Conservation (phyloP, 1,140 invertebrate genomes). For the Drosophila sturtevanti region DNA sequence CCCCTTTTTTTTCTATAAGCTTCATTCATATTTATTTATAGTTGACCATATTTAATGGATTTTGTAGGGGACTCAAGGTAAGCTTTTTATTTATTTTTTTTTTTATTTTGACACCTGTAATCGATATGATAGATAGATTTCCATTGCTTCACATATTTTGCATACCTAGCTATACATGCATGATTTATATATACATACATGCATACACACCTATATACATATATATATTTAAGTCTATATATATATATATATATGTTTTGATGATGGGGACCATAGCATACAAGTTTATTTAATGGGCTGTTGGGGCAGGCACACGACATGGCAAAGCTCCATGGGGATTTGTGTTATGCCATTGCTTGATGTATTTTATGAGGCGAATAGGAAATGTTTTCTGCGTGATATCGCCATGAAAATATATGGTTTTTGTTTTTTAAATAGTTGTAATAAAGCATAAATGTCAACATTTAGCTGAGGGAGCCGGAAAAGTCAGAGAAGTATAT, state of each 20-base stretch:
- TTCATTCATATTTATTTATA: conserved; percentile 79
- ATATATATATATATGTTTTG: conserved; percentile 27
- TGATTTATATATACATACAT: conserved; percentile 26
- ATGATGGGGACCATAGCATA: neutral
- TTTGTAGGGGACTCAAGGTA: conserved; percentile 4
- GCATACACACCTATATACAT: neutral
- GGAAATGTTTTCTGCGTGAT: conserved; percentile 35
- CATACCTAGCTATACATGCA: conserved; percentile 20
- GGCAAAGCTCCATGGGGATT: conserved; percentile 51
- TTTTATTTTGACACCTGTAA: conserved; percentile 59
- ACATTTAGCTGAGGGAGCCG: neutral
- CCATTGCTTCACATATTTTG: conserved; percentile 33
- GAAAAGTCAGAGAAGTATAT: too few relatives aligned
- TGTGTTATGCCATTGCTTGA: conserved; percentile 46
- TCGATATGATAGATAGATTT: conserved; percentile 52
- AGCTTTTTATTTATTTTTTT: neutral
- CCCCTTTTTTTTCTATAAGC: conserved; percentile 4
- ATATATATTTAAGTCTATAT: conserved; percentile 30
- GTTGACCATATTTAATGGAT: conserved; percentile 38
- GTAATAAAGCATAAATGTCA: conserved; percentile 12
- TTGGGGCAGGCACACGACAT: conserved; percentile 29
- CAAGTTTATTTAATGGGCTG: conserved; percentile 60
- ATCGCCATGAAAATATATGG: conserved; percentile 50
- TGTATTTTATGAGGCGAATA: conserved; percentile 55
- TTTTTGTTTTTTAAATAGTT: conserved; percentile 16